Conservation (phyloP, 1,140 invertebrate species). For the Rhizoglyphus robini region DNA sequence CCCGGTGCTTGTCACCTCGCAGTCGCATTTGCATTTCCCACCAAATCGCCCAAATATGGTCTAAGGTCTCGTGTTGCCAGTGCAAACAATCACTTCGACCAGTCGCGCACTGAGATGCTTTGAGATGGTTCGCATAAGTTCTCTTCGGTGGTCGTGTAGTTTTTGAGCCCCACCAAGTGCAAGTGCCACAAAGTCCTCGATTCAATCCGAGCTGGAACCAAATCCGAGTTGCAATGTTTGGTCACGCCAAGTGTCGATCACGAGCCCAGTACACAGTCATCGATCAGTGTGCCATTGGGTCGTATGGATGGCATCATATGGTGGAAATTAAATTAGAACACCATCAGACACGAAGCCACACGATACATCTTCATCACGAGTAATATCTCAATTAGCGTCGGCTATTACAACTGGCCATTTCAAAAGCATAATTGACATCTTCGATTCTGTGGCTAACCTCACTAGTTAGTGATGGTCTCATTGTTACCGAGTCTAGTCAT, state of each 20-base stretch:
- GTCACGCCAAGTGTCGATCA: slow-evolving; percentile 10
- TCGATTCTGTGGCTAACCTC: slow-evolving; percentile 1
- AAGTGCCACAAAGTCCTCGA: no score
- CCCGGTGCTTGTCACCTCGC: not conserved
- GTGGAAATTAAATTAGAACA: not conserved
- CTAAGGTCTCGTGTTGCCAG: no score
- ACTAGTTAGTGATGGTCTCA: not conserved
- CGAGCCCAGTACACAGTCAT: not conserved
- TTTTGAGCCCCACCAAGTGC: no score
- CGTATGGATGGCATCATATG: no score
- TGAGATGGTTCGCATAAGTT: no score
- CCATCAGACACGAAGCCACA: not conserved
- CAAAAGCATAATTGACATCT: slow-evolving; percentile 1
- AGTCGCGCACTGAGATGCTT: no score
- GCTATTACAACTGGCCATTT: not conserved
- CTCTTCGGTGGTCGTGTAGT: no score
- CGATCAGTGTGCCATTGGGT: slow-evolving; percentile 2
- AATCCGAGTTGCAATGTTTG: not conserved
- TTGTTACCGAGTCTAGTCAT: not conserved
- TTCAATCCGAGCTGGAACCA: not conserved
- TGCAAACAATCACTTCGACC: no score
- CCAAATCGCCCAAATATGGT: no score
- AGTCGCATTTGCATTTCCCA: slow-evolving; percentile 9
- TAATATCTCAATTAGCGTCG: slow-evolving; percentile 11
- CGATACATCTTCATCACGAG: slow-evolving; percentile 2